Conservation (phyloP, 2,888 invertebrate genomes). For the Ochropacha duplaris region DNA sequence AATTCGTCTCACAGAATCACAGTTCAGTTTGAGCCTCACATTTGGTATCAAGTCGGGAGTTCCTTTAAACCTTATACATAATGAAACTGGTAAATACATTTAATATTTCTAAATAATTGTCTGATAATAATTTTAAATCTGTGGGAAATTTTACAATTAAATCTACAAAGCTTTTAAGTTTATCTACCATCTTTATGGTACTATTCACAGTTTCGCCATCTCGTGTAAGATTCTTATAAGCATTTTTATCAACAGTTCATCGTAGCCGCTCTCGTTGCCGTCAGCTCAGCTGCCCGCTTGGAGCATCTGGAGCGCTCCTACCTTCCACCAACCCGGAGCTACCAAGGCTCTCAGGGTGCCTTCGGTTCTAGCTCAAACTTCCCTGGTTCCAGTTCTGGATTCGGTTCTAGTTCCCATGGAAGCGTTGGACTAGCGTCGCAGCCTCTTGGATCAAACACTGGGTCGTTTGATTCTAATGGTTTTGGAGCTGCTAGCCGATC, state of each 20-base stretch:
- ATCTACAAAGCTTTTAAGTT: neutral
- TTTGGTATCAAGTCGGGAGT: constrained; percentile 33
- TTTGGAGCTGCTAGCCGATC: constrained; percentile 24
- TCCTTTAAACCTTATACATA: constrained; percentile 36
- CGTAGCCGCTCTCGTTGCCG: constrained; percentile 60
- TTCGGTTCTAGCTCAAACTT: constrained; percentile 10
- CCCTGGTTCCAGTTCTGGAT: constrained; percentile 12
- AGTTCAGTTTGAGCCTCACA: constrained; percentile 48
- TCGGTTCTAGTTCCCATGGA: constrained; percentile 14
- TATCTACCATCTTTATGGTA: neutral
- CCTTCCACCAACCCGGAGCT: constrained; percentile 59
- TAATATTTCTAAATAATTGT: constrained; percentile 13
- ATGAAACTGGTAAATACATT: constrained; percentile 74
- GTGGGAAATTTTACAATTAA: neutral
- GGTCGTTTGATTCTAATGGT: constrained; percentile 27
- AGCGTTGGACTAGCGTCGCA: constrained; percentile 21
- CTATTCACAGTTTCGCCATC: neutral
- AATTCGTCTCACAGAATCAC: constrained; percentile 46
- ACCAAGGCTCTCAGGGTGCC: constrained; percentile 14
- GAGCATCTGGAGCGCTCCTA: constrained; percentile 71
- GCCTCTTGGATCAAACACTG: constrained; percentile 22
- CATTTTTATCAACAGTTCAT: constrained; percentile 53
- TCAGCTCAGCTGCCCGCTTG: constrained; percentile 63
- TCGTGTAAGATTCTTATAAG: neutral
- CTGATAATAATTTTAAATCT: constrained; percentile 1